Evolutionary conservation across 1,140 invertebrate species (phyloP).

Genomic region (Leptinotarsa texana): DNA sequence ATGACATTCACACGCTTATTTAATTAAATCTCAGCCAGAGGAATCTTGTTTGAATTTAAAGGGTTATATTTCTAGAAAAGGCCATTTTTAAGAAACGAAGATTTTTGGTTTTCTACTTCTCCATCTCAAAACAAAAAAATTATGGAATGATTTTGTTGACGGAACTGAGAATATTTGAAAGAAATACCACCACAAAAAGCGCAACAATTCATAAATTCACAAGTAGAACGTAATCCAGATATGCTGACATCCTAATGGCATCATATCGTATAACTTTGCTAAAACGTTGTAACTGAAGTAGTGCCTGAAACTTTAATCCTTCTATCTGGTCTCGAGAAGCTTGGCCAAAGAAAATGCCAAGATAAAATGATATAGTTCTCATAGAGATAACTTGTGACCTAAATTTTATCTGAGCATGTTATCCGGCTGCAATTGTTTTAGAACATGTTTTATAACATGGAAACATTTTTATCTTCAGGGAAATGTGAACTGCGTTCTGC

Average conservation of each 20-base stretch:
- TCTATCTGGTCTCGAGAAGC: not conserved
- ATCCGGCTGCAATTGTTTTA: not conserved
- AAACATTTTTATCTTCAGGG: slow-evolving; percentile 6
- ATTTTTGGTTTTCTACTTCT: no score
- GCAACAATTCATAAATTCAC: no score
- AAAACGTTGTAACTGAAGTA: not conserved
- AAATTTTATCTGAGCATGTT: slow-evolving; percentile 1
- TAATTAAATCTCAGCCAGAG: no score
- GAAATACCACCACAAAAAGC: no score
- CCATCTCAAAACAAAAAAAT: no score
- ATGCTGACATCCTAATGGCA: not conserved
- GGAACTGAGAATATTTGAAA: no score
- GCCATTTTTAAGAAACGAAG: no score
- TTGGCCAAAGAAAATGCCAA: not conserved
- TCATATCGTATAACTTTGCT: not conserved
- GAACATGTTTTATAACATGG: not conserved
- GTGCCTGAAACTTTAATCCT: slow-evolving; percentile 4
- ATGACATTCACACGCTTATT: no score
- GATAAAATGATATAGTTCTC: slow-evolving; percentile 8
- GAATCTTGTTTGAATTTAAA: no score
- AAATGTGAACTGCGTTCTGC: not conserved
- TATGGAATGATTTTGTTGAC: no score
- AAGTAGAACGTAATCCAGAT: not conserved
- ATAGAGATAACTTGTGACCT: slow-evolving; percentile 3
- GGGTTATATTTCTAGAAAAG: no score